Percentiles rank a stretch among this genome's conserved stretches.
Evolutionary conservation across 2,797 vertebrate species (phyloP).

Genomic region (Gymnodraco acuticeps): DNA sequence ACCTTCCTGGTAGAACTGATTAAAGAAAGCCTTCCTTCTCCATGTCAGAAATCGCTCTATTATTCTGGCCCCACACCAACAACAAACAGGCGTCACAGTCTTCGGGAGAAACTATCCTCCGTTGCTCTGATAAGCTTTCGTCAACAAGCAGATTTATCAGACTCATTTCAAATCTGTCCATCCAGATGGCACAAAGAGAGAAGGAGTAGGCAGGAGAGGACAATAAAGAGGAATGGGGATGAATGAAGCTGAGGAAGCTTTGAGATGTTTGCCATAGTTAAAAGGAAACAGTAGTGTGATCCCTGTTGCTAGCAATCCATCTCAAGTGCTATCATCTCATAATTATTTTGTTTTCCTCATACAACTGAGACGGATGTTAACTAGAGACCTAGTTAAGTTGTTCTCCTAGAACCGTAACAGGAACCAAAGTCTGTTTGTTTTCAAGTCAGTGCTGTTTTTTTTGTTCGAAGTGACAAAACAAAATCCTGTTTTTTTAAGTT

Average conservation of each 20-base stretch:
- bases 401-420: slow-evolving; percentile 1
- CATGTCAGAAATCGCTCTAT: slow-evolving; percentile 46
- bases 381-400: slow-evolving; percentile 5
- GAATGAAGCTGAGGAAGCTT: slow-evolving; percentile 50
- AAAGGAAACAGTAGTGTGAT: slow-evolving; percentile 31
- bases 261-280: slow-evolving; percentile 27
- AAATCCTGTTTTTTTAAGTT: not conserved
- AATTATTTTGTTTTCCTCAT: not conserved
- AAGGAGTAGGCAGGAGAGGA: slow-evolving; percentile 46
- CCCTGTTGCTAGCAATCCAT: not conserved
- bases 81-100: slow-evolving; percentile 62
- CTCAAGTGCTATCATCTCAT: not conserved
- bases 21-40: slow-evolving; percentile 49
- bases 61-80: slow-evolving; percentile 53
- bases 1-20: slow-evolving; percentile 39
- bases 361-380: not conserved
- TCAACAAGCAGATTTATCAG: slow-evolving; percentile 72
- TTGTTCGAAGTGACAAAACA: slow-evolving; percentile 4
- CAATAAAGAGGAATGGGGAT: slow-evolving; percentile 39
- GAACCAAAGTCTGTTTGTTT: not conserved
- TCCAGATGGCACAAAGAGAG: slow-evolving; percentile 77
- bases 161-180: slow-evolving; percentile 74
- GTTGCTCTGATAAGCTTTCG: slow-evolving; percentile 72
- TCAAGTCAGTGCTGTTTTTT: not conserved
- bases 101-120: slow-evolving; percentile 59